Percentiles rank a stretch among this genome's conserved stretches.
phyloP scores from a whole-genome alignment of 2,888 invertebrate genomes.

The Sinodicranocentrus sp. region DNA sequence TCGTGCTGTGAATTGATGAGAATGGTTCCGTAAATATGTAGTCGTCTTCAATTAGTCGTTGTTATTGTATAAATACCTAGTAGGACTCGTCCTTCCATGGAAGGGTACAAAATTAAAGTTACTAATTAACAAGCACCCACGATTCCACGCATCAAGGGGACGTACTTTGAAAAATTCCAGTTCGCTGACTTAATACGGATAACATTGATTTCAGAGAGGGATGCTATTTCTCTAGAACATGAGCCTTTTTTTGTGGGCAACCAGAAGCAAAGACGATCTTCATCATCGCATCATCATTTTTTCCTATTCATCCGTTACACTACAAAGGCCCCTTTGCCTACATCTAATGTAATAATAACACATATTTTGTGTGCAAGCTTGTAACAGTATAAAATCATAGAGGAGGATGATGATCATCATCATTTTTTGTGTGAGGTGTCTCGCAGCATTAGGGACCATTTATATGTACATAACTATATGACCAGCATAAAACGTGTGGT shows the following conservation, averaged over 20 bases:
- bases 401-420: constrained; percentile 2
- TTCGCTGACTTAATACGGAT: too few relatives aligned
- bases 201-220: too few relatives aligned
- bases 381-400: constrained; percentile 1
- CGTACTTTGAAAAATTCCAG: background rate
- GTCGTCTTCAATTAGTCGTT: background rate
- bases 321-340: background rate
- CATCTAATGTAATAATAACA: constrained; percentile 21
- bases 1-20: background rate
- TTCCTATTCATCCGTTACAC: constrained; percentile 12
- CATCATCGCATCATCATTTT: constrained; percentile 2
- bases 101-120: background rate
- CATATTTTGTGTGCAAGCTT: constrained; percentile 13
- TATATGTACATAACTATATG: background rate
- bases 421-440: constrained; percentile 6
- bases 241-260: too few relatives aligned
- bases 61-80: too few relatives aligned
- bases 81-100: background rate
- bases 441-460: background rate
- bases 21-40: too few relatives aligned
- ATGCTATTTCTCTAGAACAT: too few relatives aligned
- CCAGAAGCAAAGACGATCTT: background rate
- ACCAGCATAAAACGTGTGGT: constrained; percentile 1
- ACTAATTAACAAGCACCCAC: constrained; percentile 5
- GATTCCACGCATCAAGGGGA: background rate